Base-by-base conservation (phyloP, 2,888 invertebrate species). In the Uropetala carovei region DNA sequence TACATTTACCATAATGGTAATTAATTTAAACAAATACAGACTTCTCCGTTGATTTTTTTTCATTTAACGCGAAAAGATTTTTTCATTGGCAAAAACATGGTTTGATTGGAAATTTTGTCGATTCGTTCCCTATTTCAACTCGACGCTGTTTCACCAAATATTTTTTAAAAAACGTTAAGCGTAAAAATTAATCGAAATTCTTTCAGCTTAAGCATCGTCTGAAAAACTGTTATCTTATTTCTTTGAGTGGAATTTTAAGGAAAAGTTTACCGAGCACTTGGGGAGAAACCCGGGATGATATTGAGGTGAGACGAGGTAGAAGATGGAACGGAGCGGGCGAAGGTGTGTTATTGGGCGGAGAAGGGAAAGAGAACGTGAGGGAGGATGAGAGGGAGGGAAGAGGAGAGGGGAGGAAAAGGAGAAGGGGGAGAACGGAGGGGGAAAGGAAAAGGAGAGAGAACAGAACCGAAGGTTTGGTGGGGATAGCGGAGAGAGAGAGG, bases 211-310 rank as follows among this genome's bases (percentile, higher is more conserved):
- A 75, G 22, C 75, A 27, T 22, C 75, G 75, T 13, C 75, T 75
- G 75, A 75, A 75, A 75, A 75, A 75, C 27, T 75, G 27, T 22
- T 75, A 75, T 75, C 75, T 27, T 27, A 75, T 75, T 75, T 27
- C n/a, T 75, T 14, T 10, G 5, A 13, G 75, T 27, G 27, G 75
- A 22, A 75, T 75, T 27, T 27, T 75, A 22, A 27, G 27, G 18
- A 27, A 75, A 75, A 22, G 75, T 75, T 75, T 75, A 27, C 75
- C 22, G 75, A 75, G 27, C 75, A 75, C 75, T 75, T 27, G 22
- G 75, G 22, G 27, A 75, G 75, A 75, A 27, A 22, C 22, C 27
- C 13, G 68, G 68, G 22, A 22, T n/a, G 75, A 75, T 75, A 75
- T 75, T 13, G 75, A 18, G 64, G 64, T 0, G 43, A 56, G 83